Conservation (phyloP, 2,888 invertebrate species). For the Conistra vaccinii region DNA sequence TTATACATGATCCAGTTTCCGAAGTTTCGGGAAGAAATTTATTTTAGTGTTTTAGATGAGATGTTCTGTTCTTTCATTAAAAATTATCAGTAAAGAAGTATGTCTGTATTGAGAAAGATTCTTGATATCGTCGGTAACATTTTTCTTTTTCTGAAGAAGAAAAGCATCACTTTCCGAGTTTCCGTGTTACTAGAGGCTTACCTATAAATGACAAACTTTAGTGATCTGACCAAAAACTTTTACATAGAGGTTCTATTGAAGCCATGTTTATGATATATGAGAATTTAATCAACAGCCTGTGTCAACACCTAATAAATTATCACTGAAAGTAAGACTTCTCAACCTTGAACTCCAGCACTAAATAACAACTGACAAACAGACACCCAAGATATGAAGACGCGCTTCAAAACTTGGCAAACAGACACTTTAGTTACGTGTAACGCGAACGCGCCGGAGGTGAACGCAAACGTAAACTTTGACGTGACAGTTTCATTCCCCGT, state of each 20-base stretch:
- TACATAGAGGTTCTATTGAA: background rate
- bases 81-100: background rate
- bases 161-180: background rate
- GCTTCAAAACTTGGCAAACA: slow-evolving; percentile 62
- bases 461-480: slow-evolving; percentile 59
- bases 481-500: slow-evolving; percentile 55
- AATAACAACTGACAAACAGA: slow-evolving; percentile 56
- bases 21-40: slow-evolving; percentile 47
- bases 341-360: slow-evolving; percentile 41
- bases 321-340: background rate
- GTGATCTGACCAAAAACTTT: background rate
- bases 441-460: slow-evolving; percentile 60
- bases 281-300: slow-evolving; percentile 6
- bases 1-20: slow-evolving; percentile 42
- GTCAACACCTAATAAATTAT: slow-evolving; percentile 31
- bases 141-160: background rate
- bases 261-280: background rate
- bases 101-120: background rate
- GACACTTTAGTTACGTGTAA: slow-evolving; percentile 59
- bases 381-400: slow-evolving; percentile 62
- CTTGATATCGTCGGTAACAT: background rate
- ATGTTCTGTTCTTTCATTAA: slow-evolving; percentile 8
- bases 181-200: slow-evolving; percentile 2
- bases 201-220: background rate
- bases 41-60: slow-evolving; percentile 41